Percentiles rank a stretch among this genome's conserved stretches.
Conservation (phyloP, 2,113 vertebrate species). For the Actinemys pallida region DNA sequence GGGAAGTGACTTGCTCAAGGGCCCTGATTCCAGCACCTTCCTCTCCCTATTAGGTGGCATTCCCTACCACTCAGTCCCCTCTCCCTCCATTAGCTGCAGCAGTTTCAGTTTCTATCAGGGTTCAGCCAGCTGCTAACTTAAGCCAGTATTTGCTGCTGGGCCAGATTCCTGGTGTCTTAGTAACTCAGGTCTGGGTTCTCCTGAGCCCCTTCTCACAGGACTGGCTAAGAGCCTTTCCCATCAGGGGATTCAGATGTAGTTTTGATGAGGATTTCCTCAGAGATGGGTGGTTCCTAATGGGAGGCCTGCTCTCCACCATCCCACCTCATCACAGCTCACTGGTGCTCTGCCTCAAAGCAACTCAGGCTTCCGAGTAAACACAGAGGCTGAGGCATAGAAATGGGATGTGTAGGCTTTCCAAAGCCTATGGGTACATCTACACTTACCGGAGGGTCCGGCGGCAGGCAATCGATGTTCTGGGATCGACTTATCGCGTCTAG, state of each 20-base stretch:
- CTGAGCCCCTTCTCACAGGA: fast-evolving
- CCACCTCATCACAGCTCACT: background rate
- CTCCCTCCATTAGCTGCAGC: background rate
- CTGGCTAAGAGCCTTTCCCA: fast-evolving
- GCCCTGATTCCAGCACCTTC: background rate
- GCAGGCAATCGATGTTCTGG: no score
- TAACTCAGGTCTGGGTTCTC: background rate
- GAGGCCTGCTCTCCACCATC: background rate
- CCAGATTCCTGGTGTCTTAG: fast-evolving
- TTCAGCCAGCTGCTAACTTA: background rate
- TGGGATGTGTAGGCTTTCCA: background rate
- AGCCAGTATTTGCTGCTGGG: background rate
- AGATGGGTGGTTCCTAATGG: background rate
- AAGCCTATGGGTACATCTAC: no score
- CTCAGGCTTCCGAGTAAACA: fast-evolving
- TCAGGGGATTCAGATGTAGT: fast-evolving
- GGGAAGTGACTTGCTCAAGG: background rate
- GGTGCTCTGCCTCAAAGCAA: background rate
- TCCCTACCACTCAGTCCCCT: background rate
- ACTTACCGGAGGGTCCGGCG: no score
- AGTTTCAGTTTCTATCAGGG: background rate
- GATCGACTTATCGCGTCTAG: no score
- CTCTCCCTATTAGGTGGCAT: background rate
- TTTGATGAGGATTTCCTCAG: background rate
- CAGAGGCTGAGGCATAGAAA: fast-evolving